Base-by-base conservation (phyloP, 2,888 invertebrate genomes). In the Hirtodrosophila trivittata region DNA sequence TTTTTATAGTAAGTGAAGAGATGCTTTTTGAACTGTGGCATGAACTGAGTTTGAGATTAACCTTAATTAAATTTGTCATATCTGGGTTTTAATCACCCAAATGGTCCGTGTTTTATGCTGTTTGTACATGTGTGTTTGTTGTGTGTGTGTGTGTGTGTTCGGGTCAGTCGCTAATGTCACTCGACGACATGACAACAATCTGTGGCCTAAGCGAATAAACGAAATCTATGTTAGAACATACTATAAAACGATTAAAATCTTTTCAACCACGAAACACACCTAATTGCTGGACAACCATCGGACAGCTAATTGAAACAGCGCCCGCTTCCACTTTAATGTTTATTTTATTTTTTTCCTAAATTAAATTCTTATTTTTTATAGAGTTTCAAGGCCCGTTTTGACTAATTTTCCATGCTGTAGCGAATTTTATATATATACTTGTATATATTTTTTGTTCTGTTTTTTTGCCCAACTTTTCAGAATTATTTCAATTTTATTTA, bases 51-150 rank as follows among this genome's bases (percentile, higher is more conserved):
- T 16, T 26, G n/a, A 68, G 66, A 76, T 76, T 73, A 77, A 71
- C 68, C 75, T 80, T 82, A 82, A 84, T 83, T 83, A 78, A 83
- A 81, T 73, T 75, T 71, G 73, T 77, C 81, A 75, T 84, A 83
- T 83, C 84, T 71, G 37, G 10, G 49, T 46, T 58, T 73, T 46
- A 70, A 81, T 81, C 80, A 73, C 62, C 56, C 60, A 59, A 73
- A 67, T 58, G 63, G 51, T 54, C 33, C 68, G 54, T 60, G 71
- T 41, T 63, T 33, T 37, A 38, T 28, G 66, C 51, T 46, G n/a
- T 14, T 26, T 28, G 10, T 10, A 13, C 26, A 28, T 38, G 13
- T 57, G 25, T 37, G 33, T 66, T 8, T 32, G 41, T 35, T 28
- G 25, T 45, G 33, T 39, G 43, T 25, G 32, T 28, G 51, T 39